Evolutionary conservation across 2,797 vertebrate genomes (phyloP).

Genomic region (Yasuhikotakia modesta): DNA sequence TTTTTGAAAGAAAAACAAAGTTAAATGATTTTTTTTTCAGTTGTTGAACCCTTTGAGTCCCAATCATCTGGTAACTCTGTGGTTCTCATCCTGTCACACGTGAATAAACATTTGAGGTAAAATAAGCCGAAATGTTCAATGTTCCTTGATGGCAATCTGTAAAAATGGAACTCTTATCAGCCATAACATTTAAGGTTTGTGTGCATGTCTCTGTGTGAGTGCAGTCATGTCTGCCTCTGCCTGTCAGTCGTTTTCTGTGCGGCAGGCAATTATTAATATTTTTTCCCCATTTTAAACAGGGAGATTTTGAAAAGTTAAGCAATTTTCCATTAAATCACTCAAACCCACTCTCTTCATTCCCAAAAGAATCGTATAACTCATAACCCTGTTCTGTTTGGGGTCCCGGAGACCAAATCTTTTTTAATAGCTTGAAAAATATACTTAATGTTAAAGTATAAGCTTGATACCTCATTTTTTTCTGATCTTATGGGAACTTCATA

Average conservation of each 20-base stretch:
- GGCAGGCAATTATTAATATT: background rate
- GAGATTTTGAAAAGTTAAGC: background rate
- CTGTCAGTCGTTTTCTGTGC: constrained; percentile 29
- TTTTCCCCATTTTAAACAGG: background rate
- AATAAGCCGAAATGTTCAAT: constrained; percentile 21
- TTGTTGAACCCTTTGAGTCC: constrained; percentile 33
- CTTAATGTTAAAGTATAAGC: background rate
- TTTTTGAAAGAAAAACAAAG: constrained; percentile 65
- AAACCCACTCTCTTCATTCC: background rate
- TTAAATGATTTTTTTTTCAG: constrained; percentile 41
- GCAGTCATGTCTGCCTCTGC: background rate
- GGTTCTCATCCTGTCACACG: constrained; percentile 33
- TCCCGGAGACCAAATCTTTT: background rate
- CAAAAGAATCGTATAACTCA: background rate
- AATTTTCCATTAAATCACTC: background rate
- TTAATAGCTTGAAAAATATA: background rate
- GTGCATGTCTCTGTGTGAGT: constrained; percentile 3
- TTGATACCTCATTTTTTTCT: background rate
- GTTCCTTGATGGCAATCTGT: constrained; percentile 35
- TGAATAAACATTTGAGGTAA: constrained; percentile 43
- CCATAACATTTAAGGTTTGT: constrained; percentile 30
- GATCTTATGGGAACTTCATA: background rate
- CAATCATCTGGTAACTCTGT: constrained; percentile 40
- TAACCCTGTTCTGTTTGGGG: background rate
- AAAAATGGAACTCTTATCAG: constrained; percentile 38